Conservation (phyloP, 1,140 invertebrate genomes). For the Nixonia krombeini region DNA sequence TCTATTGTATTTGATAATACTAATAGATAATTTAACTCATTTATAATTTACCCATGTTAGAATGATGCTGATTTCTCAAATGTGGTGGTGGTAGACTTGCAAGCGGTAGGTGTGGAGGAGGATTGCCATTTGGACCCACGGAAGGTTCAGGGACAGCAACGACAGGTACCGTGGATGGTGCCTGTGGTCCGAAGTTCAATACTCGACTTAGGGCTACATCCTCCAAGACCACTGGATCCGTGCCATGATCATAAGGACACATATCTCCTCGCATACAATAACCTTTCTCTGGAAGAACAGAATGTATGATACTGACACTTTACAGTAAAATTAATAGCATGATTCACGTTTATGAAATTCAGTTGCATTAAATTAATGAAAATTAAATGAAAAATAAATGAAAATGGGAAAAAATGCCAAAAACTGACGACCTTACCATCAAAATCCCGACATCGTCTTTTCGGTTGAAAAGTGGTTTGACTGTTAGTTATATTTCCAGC, state of each 20-base stretch:
- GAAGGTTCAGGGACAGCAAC: conserved; percentile 60
- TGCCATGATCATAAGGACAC: conserved; percentile 95
- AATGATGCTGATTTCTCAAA: conserved; percentile 70
- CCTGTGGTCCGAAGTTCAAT: conserved; percentile 73
- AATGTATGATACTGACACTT: no score
- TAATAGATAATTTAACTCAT: conserved; percentile 1
- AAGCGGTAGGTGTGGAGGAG: conserved; percentile 71
- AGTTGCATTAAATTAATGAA: no score
- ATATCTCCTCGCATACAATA: conserved; percentile 96
- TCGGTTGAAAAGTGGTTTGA: conserved; percentile 67
- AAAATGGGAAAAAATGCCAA: no score
- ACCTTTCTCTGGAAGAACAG: conserved; percentile 93
- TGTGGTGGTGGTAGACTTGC: conserved; percentile 71
- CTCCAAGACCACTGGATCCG: conserved; percentile 93
- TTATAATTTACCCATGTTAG: conserved; percentile 62
- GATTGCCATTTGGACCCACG: conserved; percentile 66
- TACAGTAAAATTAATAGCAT: no score
- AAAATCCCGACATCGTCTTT: conserved; percentile 80
- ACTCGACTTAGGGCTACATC: conserved; percentile 78
- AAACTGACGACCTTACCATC: conserved; percentile 73
- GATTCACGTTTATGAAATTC: no score
- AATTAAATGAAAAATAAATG: not conserved
- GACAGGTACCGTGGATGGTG: conserved; percentile 65
- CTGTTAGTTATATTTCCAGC: conserved; percentile 57
- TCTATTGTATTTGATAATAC: not conserved